Conservation (phyloP, 2,113 vertebrate species). For the Danionella cerebrum region DNA sequence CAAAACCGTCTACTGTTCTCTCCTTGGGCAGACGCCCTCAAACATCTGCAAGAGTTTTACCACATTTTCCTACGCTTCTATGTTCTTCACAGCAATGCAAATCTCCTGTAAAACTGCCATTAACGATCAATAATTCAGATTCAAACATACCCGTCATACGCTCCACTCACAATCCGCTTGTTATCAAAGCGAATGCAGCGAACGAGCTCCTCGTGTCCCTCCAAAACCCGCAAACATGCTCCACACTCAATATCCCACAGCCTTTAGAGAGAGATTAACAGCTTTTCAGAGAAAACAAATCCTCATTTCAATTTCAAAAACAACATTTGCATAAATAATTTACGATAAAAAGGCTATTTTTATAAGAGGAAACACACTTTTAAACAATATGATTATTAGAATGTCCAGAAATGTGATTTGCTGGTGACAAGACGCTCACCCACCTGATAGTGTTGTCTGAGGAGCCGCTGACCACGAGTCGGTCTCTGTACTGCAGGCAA, state of each 20-base stretch:
- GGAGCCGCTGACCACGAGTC: constrained; percentile 92
- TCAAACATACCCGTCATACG: constrained; percentile 83
- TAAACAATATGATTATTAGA: too few species aligned
- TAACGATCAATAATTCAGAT: neutral
- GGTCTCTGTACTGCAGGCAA: constrained; percentile 93
- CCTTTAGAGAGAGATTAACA: constrained; percentile 52
- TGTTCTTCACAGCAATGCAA: neutral
- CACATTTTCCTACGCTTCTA: neutral
- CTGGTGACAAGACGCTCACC: neutral
- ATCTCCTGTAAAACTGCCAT: neutral
- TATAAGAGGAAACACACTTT: too few species aligned
- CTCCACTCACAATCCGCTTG: constrained; percentile 96
- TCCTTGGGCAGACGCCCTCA: neutral
- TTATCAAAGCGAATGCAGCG: constrained; percentile 98
- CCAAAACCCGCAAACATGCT: constrained; percentile 91
- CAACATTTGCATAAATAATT: neutral
- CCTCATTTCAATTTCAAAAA: too few species aligned
- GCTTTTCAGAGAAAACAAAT: neutral
- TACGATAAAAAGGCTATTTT: too few species aligned
- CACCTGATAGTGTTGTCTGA: constrained; percentile 97
- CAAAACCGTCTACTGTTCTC: too few species aligned
- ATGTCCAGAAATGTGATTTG: too few species aligned
- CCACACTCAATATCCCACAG: constrained; percentile 98
- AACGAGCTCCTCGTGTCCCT: constrained; percentile 95
- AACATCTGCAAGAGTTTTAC: neutral